phyloP scores from a whole-genome alignment of 2,888 invertebrate genomes.

The Papilio demoleus region DNA sequence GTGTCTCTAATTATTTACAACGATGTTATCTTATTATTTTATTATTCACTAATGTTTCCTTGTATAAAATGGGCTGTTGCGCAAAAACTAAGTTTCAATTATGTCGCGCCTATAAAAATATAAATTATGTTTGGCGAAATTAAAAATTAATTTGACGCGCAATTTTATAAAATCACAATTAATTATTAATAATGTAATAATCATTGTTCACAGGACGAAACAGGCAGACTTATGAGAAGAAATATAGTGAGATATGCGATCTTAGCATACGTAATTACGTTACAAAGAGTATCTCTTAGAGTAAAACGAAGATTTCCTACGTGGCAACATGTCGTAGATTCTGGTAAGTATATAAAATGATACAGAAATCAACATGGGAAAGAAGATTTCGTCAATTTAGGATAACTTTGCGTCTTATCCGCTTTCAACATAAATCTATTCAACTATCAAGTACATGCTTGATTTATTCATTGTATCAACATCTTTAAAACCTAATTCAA shows the following conservation, averaged over 20 bases:
- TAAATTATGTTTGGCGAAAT: slow-evolving; percentile 9
- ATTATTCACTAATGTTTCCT: slow-evolving; percentile 30
- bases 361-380: slow-evolving; percentile 39
- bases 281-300: slow-evolving; percentile 93
- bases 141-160: background rate
- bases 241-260: slow-evolving; percentile 96
- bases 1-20: slow-evolving; percentile 31
- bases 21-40: slow-evolving; percentile 32
- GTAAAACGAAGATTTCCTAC: slow-evolving; percentile 95
- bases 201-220: slow-evolving; percentile 87
- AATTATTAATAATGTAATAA: background rate
- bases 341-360: slow-evolving; percentile 84
- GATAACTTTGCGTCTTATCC: no score
- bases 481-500: no score
- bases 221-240: slow-evolving; percentile 93
- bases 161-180: background rate
- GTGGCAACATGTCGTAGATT: slow-evolving; percentile 95
- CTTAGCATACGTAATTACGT: slow-evolving; percentile 93
- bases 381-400: no score
- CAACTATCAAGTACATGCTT: no score
- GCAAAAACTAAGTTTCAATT: slow-evolving; percentile 25
- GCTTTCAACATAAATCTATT: no score
- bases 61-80: slow-evolving; percentile 25
- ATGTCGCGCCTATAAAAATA: background rate
- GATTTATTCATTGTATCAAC: no score